phyloP scores from a whole-genome alignment of 1,140 invertebrate genomes.

The Drosophila biarmipes region DNA sequence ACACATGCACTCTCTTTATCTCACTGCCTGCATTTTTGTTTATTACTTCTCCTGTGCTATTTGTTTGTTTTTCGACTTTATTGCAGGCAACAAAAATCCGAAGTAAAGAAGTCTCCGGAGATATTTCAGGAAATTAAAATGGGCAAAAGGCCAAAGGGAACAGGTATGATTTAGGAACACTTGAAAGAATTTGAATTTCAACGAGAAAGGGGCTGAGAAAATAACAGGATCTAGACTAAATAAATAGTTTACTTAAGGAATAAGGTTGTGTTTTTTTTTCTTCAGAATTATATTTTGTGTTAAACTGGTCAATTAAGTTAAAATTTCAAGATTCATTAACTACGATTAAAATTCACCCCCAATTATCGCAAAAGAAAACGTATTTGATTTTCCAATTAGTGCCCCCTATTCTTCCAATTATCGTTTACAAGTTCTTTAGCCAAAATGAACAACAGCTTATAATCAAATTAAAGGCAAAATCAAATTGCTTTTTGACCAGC shows the following conservation, averaged over 20 bases:
- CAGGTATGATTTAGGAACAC: conserved; percentile 10
- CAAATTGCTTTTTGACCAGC: conserved; percentile 24
- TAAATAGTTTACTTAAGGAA: neutral
- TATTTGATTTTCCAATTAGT: conserved; percentile 25
- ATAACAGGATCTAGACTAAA: neutral
- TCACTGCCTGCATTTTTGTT: conserved; percentile 45
- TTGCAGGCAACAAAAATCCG: conserved; percentile 47
- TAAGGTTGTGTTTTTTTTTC: too few species aligned
- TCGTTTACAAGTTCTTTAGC: neutral
- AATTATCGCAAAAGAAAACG: conserved; percentile 4
- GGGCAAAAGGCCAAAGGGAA: conserved; percentile 9
- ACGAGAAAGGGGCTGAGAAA: neutral
- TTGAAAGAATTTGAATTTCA: conserved; percentile 21
- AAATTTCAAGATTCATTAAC: neutral
- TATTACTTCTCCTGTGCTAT: conserved; percentile 72
- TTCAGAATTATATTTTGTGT: too few species aligned
- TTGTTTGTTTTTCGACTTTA: conserved; percentile 70
- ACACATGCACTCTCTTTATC: conserved; percentile 21
- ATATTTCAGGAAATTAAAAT: conserved; percentile 42
- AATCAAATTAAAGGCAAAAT: conserved; percentile 34
- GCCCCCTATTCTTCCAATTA: neutral
- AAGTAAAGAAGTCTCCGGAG: conserved; percentile 41
- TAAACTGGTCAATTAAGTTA: too few species aligned
- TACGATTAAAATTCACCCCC: neutral
- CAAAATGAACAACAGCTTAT: conserved; percentile 19